Percentiles rank a stretch among this genome's conserved stretches.
Evolutionary conservation across 92 coral and sea anemone species (phyloP).

Genomic region (Siderastrea siderea): DNA sequence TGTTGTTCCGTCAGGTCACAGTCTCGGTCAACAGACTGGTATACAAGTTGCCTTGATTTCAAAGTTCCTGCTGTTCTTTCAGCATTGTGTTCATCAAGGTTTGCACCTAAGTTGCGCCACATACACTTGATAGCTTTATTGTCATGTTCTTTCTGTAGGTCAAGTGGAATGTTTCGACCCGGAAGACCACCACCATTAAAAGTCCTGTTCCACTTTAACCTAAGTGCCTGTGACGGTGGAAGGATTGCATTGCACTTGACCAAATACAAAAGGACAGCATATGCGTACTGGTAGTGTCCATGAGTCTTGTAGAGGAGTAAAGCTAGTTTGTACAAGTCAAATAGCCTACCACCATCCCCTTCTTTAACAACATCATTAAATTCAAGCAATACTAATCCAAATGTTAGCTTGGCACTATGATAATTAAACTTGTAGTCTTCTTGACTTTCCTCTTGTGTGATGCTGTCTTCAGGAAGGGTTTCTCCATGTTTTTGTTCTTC

Average conservation of each 20-base stretch:
- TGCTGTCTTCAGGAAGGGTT: conserved; percentile 31
- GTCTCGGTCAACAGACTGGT: conserved; percentile 63
- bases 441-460: conserved; percentile 48
- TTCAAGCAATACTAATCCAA: conserved; percentile 19
- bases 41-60: conserved; percentile 50
- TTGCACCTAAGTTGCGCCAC: conserved; percentile 61
- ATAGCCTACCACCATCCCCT: conserved; percentile 68
- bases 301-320: conserved; percentile 57
- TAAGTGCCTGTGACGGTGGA: conserved; percentile 47
- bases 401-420: conserved; percentile 10
- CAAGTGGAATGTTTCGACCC: conserved; percentile 63
- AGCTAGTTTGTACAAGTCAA: conserved; percentile 61
- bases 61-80: conserved; percentile 58
- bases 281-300: conserved; percentile 66
- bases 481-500: conserved; percentile 53
- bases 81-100: conserved; percentile 49
- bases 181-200: conserved; percentile 53
- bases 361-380: conserved; percentile 59
- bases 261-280: conserved; percentile 59
- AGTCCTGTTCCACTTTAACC: conserved; percentile 57
- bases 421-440: conserved; percentile 12
- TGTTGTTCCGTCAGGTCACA: conserved; percentile 36
- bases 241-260: conserved; percentile 51
- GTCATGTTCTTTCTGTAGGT: conserved; percentile 59
- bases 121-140: conserved; percentile 62